phyloP scores from a whole-genome alignment of 2,888 invertebrate genomes.

The Luffia ferchaultella region DNA sequence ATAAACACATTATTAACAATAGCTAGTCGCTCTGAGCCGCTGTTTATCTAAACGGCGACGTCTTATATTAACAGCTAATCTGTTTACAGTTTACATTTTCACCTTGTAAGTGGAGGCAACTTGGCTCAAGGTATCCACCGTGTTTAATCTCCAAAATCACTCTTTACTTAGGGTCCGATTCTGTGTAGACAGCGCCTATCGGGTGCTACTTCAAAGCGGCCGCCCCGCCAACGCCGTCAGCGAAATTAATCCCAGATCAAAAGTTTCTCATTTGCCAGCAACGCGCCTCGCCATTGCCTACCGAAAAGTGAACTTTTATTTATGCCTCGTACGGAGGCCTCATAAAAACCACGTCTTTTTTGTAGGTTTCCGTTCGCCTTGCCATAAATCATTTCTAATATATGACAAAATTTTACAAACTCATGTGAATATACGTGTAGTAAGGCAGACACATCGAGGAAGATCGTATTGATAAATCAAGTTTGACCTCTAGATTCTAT shows the following conservation, averaged over 20 bases:
- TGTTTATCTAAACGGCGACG: too few species aligned
- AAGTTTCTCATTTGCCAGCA: conserved; percentile 21
- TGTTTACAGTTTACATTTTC: neutral
- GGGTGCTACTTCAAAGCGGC: neutral
- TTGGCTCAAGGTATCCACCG: neutral
- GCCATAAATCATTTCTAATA: too few species aligned
- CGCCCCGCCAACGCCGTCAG: conserved; percentile 10
- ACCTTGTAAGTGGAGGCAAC: neutral
- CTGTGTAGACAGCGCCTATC: neutral
- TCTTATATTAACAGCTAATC: neutral
- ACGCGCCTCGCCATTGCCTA: conserved; percentile 19
- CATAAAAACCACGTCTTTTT: conserved; percentile 20
- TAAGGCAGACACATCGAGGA: too few species aligned
- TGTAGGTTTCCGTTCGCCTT: conserved; percentile 12
- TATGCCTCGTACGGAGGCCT: conserved; percentile 21
- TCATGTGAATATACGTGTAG: too few species aligned
- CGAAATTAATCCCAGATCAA: conserved; percentile 30
- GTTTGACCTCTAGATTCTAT: too few species aligned
- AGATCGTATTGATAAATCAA: too few species aligned
- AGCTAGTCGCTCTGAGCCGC: too few species aligned
- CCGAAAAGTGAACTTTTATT: conserved; percentile 10
- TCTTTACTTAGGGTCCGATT: neutral
- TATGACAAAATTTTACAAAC: too few species aligned
- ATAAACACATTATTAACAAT: too few species aligned
- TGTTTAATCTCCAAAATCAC: neutral